These are phyloP conservation scores for Calliopsis andreniformis DNA, from an alignment of 1,140 invertebrate genomes.

Conservation along the genomic window DNA sequence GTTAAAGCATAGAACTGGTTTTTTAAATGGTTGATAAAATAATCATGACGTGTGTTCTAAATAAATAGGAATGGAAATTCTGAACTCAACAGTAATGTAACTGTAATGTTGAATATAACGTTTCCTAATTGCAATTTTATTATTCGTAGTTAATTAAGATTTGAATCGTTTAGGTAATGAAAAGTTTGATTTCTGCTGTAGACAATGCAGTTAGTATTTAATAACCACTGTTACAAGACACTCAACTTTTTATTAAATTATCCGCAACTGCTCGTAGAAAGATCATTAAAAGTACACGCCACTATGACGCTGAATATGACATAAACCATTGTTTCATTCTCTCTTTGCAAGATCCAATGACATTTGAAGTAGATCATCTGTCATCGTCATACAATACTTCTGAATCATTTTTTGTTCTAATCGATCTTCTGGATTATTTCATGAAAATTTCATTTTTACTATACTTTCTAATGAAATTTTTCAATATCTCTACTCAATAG, in stretches of 20 bases:
- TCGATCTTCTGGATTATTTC: no score
- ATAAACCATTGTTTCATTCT: background rate
- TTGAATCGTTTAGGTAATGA: background rate
- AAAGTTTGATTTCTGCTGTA: background rate
- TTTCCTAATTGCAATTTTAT: background rate
- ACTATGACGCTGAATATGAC: background rate
- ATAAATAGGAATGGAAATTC: background rate
- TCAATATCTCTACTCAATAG: no score
- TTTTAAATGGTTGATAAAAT: background rate
- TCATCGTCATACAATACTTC: no score
- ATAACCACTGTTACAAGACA: slow-evolving; percentile 16
- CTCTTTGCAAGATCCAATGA: slow-evolving; percentile 14
- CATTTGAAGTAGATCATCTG: slow-evolving; percentile 1
- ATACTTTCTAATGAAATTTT: no score
- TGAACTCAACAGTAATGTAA: no score
- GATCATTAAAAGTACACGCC: slow-evolving; percentile 31
- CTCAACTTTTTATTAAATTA: background rate
- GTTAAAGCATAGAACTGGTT: no score
- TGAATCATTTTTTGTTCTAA: background rate
- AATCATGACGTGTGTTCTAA: background rate
- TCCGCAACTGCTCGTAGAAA: background rate
- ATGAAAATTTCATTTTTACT: no score
- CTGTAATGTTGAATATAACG: no score
- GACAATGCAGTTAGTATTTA: slow-evolving; percentile 18
- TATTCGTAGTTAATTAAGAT: slow-evolving; percentile 1